Percentiles rank a stretch among this genome's conserved stretches.
Conservation (phyloP, 2,113 vertebrate genomes). For the Sciurus niger region DNA sequence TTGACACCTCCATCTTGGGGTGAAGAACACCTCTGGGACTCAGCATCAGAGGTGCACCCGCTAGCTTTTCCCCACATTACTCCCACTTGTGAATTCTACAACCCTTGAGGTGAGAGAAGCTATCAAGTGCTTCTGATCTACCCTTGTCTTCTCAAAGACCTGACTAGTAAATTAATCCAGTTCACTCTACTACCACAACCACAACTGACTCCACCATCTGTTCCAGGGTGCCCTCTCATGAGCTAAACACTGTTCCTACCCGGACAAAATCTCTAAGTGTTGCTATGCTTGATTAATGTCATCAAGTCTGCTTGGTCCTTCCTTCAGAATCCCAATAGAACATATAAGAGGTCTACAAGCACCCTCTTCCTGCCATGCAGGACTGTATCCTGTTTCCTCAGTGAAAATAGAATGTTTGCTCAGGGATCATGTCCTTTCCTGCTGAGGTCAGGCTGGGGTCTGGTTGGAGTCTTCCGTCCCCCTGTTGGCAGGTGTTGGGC, state of each 20-base stretch:
- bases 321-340: neutral
- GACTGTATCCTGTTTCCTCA: neutral
- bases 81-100: neutral
- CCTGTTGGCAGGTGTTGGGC: neutral
- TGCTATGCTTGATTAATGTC: neutral
- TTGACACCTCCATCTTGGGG: rapidly evolving
- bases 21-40: neutral
- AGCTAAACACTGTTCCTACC: neutral
- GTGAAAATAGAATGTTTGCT: neutral
- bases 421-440: neutral
- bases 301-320: neutral
- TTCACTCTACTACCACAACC: neutral
- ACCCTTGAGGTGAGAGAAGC: neutral
- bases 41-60: rapidly evolving
- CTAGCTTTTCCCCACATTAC: neutral
- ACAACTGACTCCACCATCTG: neutral
- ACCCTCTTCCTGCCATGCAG: neutral
- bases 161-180: rapidly evolving
- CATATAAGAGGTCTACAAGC: neutral
- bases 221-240: neutral
- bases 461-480: too few species aligned
- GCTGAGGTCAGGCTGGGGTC: neutral
- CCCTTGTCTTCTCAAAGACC: neutral
- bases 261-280: neutral
- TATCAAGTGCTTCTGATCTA: neutral